Base-by-base conservation (phyloP, 2,888 invertebrate species). In the Pristionchus entomophagus region DNA sequence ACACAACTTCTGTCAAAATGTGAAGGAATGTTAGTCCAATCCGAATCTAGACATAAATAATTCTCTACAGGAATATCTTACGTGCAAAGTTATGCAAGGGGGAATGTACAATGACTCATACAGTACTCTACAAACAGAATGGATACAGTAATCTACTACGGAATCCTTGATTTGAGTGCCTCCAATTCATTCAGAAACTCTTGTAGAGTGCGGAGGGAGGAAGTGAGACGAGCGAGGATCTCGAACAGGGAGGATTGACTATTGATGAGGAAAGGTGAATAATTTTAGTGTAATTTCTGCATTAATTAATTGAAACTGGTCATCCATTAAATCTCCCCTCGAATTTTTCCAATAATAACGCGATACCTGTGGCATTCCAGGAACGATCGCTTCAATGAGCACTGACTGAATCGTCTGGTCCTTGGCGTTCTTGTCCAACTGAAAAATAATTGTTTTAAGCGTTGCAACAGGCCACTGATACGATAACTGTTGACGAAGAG, bases 371-470 rank as follows among this genome's bases (percentile, higher is more conserved):
- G 82, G 82, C 82, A 82, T 82, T 82, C 82, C 82, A 3, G 82
- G 82, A 2, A 82, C 45, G 38, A 59, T 41, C 22, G 73, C 73
- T n/a, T 73, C 73, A 26, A 73, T 73, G 73, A 73, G 73, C 41
- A 73, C 73, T 6, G 73, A 73, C 41, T 73, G 73, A 45, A 73
- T 73, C 26, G 73, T 73, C 41, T 73, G 73, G 6, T 73, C 73
- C 73, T 73, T 73, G 26, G 73, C 38, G 32, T 17, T 73, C 73
- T 73, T 73, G 73, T 73, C 73, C 73, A 73, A 26, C 73, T 73
- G 73, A 6, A 22, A 65, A 35, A 6, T 6, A 38, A n/a, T 94
- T 45, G 45, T 45, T n/a, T n/a, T n/a, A n/a, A n/a, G n/a, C n/a
- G n/a, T n/a, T n/a, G n/a, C n/a, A n/a, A n/a, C n/a, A n/a, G n/a